Conservation (phyloP, 2,113 vertebrate species). For the Antechinus stuartii region DNA sequence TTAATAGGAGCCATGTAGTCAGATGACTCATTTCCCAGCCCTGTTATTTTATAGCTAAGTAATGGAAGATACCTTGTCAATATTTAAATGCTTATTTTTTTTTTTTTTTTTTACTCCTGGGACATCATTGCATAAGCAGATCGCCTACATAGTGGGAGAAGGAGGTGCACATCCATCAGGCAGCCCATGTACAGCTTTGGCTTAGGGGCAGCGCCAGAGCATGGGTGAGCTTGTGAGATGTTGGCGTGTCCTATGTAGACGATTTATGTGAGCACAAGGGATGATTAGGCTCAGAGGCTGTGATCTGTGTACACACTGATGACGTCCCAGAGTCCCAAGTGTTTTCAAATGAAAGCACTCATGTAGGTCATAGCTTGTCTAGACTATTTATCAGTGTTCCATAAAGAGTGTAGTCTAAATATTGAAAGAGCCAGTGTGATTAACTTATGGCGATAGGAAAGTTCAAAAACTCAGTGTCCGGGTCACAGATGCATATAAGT, state of each 20-base stretch:
- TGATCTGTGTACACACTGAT: too few species aligned
- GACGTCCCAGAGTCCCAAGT: too few species aligned
- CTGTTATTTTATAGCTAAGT: constrained; percentile 37
- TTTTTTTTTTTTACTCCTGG: neutral
- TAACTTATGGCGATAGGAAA: neutral
- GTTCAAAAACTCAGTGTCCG: neutral
- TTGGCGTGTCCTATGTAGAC: too few species aligned
- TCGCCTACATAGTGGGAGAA: neutral
- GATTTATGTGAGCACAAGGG: too few species aligned
- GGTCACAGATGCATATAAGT: neutral
- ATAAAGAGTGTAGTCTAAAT: neutral
- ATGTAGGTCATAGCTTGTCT: neutral
- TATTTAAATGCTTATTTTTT: constrained; percentile 41
- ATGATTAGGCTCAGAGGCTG: too few species aligned
- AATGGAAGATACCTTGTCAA: neutral
- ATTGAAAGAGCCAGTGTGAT: neutral
- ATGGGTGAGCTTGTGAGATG: too few species aligned
- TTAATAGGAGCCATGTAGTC: neutral
- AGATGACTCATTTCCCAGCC: constrained; percentile 6
- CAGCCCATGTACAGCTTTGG: too few species aligned
- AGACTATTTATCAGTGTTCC: neutral
- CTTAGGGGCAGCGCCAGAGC: too few species aligned
- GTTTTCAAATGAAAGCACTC: too few species aligned
- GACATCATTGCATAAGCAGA: neutral
- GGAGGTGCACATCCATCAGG: too few species aligned